Evolutionary conservation across 2,113 vertebrate genomes (phyloP), one percentile per base, ranked within the genome.

Genomic region (Oplegnathus fasciatus): DNA sequence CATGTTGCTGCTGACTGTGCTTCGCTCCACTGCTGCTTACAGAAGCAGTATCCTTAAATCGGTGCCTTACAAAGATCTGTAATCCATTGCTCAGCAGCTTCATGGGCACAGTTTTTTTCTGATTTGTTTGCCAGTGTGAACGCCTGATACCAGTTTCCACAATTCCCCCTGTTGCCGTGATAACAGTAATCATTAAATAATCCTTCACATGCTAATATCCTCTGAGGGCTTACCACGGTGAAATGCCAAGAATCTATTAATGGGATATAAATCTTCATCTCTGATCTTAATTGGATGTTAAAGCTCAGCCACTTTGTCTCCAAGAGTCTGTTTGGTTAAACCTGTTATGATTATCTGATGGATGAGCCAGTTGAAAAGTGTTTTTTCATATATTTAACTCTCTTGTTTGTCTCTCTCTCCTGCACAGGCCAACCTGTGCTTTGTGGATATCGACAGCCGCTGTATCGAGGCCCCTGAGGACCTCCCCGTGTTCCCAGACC

Each of bases 371-470:
- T 18, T 84, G 44, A 74, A 67, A 70, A 32, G 14, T 34, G 11
- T 55, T 70, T 55, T 32, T 62, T 2, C 22, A n/a, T 50, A 0
- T 61, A 50, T 32, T 22, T 17, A 17, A 52, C 20, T 64, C 5
- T 44, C 8, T 6, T 52, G 10, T 60, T 48, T 75, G 46, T 92
- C 37, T 75, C 48, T 20, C 42, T 3, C 18, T 74, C 37, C 20
- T 5, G 3, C 92, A 80, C 93, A 99, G 98, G 97, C 98, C 60
- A 99, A 99, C 87, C 92, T 99, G 86, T 99, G 98, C 80, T 99
- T 99, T 58, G 98, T 99, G 73, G 98, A 99, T 90, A 97, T 99
- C 1, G 98, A 99, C 89, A 98, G 97, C 95, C 97, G 97, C 89
- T 96, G 95, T 70, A 96, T 99, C 0, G 98, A 99, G 69, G 89